Evolutionary conservation across 2,797 vertebrate species (phyloP), one percentile per base, ranked within the genome.

Genomic region (Apodemus agrarius): DNA sequence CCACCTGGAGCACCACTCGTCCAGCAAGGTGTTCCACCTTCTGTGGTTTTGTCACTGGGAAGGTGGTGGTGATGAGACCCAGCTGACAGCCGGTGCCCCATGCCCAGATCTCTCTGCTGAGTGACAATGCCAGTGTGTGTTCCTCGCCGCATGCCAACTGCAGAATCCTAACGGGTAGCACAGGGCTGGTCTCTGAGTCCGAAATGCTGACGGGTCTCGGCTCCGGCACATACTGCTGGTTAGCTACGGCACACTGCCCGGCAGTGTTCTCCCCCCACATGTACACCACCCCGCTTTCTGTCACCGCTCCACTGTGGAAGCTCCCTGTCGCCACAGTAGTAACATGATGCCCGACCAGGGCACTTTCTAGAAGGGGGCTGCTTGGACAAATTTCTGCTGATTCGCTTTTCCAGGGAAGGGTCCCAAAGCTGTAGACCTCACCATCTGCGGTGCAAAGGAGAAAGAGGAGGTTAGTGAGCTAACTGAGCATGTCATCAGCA

Each of bases 221-320:
- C 92, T 99, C 99, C 24, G 99, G 99, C 67, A 99, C 99, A 0
- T 95, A 97, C 1, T 82, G 98, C 95, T 99, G 99, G 63, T 98
- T 98, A 0, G 98, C 98, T 76, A 99, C 97, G 3, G 99, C 99
- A 24, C 99, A 99, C 95, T 99, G 99, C 29, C 99, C 99, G 0
- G 99, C 98, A 6, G 98, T 96, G 87, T 99, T 99, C 97, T 99
- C 99, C 29, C 99, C 99, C 99, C 99, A 99, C 99, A 99, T 99
- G 98, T 99, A 99, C 24, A 99, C 99, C 0, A 98, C 97, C 0
- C 99, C 99, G 1, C 99, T 99, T 89, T 99, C 99, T 0, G 99
- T 99, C 96, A 99, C 99, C 0, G 99, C 99, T 19, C 99, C 99
- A 4, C 98, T 99, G 97, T 99, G 99, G 98, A 99, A 99, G 97